Percentiles rank a stretch among this genome's conserved stretches.
These are phyloP conservation scores for Bos taurus DNA, from an alignment of 2,113 vertebrate genomes.

Conservation along the genomic window DNA sequence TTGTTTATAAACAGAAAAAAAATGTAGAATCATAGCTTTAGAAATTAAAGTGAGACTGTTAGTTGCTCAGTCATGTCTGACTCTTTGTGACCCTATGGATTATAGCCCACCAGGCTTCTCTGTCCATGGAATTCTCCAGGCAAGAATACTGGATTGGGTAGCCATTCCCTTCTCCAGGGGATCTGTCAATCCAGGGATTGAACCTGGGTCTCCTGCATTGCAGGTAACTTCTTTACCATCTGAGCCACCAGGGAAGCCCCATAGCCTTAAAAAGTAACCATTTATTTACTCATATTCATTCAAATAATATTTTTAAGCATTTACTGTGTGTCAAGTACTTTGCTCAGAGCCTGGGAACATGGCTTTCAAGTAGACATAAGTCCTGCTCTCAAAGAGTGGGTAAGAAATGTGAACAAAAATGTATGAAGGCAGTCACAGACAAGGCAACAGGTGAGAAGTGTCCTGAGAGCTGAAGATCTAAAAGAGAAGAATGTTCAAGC, in stretches of 20 bases:
- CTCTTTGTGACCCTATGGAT: neutral
- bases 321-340: neutral
- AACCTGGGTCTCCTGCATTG: neutral
- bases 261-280: neutral
- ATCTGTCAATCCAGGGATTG: neutral
- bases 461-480: neutral
- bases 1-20: neutral
- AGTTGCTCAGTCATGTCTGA: neutral
- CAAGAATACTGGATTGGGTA: neutral
- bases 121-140: neutral
- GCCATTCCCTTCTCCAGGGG: neutral
- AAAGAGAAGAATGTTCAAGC: accelerated
- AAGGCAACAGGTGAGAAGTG: accelerated
- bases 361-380: neutral
- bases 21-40: neutral
- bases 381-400: neutral
- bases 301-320: neutral
- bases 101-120: neutral
- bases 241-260: neutral
- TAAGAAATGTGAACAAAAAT: neutral
- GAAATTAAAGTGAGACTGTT: neutral
- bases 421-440: neutral
- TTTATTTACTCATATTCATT: neutral
- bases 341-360: neutral
- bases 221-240: neutral